These are phyloP conservation scores for Acronicta aceris DNA, from an alignment of 2,888 invertebrate species.

Conservation along the genomic window DNA sequence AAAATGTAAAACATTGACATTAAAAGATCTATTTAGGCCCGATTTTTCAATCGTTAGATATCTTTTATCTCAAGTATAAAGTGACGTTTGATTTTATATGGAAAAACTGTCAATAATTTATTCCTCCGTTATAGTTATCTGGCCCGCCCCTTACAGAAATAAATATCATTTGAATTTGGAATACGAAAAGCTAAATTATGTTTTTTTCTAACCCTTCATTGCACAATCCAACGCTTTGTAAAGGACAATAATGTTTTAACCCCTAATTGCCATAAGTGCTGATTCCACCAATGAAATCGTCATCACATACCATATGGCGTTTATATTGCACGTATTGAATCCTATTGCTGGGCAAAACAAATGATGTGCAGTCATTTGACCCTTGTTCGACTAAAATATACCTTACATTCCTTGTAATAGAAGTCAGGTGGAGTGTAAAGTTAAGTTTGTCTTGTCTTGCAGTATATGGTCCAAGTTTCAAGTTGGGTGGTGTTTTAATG, in stretches of 20 bases:
- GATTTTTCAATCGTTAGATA: too few relatives aligned
- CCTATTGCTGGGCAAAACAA: constrained; percentile 35
- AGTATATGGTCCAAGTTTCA: constrained; percentile 42
- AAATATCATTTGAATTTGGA: too few relatives aligned
- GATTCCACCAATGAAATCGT: constrained; percentile 45
- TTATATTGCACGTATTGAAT: constrained; percentile 27
- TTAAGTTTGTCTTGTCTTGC: constrained; percentile 13
- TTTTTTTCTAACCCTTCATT: constrained; percentile 13
- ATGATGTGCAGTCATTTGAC: constrained; percentile 6
- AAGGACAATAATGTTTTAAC: constrained; percentile 32
- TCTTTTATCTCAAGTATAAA: too few relatives aligned
- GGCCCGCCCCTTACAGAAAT: too few relatives aligned
- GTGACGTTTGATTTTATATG: too few relatives aligned
- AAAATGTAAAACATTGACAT: too few relatives aligned
- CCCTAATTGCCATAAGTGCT: constrained; percentile 47
- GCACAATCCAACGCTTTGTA: constrained; percentile 15
- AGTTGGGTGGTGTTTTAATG: constrained; percentile 17
- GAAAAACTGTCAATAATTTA: too few relatives aligned
- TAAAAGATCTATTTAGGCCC: too few relatives aligned
- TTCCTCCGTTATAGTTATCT: too few relatives aligned
- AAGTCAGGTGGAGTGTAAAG: neutral
- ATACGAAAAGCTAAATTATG: neutral
- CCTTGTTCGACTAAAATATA: neutral
- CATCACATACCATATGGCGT: constrained; percentile 43
- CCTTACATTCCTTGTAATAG: accelerated